A percentile compares a stretch with the other conserved stretches of the same genome.
Conservation (phyloP, 1,140 invertebrate genomes). For the Saccostrea glomerata region DNA sequence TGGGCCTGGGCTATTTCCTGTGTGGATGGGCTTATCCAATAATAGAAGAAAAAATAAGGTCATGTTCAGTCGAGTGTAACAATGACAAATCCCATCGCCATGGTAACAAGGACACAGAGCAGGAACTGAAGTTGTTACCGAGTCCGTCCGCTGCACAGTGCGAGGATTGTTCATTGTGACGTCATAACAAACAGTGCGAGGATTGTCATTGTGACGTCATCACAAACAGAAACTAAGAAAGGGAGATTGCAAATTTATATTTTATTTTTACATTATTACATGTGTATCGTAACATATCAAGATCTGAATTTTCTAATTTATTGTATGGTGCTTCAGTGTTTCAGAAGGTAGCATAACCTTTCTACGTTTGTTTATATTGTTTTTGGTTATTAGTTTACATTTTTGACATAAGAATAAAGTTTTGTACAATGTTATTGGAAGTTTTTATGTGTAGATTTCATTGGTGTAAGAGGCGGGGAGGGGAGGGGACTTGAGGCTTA, state of each 20-base stretch:
- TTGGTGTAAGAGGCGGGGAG: no score
- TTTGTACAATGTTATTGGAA: neutral
- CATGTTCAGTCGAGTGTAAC: neutral
- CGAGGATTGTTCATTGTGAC: neutral
- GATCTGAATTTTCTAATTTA: neutral
- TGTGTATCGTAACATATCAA: neutral
- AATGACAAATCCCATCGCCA: neutral
- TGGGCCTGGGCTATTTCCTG: slow-evolving; percentile 73
- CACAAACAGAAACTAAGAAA: neutral
- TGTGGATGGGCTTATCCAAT: slow-evolving; percentile 66
- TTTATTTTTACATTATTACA: neutral
- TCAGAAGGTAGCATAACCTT: neutral
- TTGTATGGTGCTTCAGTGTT: neutral
- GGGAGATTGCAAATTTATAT: neutral
- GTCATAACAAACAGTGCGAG: neutral
- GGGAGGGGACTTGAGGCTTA: no score
- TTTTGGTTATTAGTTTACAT: slow-evolving; percentile 7
- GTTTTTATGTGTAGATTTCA: no score
- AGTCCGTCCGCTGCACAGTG: neutral
- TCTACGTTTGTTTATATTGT: neutral
- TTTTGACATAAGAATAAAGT: slow-evolving; percentile 5
- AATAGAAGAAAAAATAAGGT: neutral
- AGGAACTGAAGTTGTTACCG: slow-evolving; percentile 41
- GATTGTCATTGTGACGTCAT: neutral
- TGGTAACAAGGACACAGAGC: slow-evolving; percentile 25